A percentile compares a stretch with the other conserved stretches of the same genome.
These are phyloP conservation scores for Hypothenemus hampei DNA, from an alignment of 1,140 invertebrate species.

Conservation along the genomic window DNA sequence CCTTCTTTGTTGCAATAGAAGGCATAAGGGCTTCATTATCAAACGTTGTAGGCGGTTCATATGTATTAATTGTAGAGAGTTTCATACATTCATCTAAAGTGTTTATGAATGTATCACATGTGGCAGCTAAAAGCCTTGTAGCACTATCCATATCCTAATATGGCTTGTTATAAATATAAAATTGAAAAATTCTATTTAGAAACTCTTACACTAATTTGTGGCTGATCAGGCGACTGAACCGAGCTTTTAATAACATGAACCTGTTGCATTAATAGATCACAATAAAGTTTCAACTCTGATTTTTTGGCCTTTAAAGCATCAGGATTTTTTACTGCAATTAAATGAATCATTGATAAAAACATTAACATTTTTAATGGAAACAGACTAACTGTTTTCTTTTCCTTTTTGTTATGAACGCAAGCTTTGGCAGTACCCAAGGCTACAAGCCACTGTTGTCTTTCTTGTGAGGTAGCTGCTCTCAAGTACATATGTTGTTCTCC, in stretches of 20 bases:
- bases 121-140: slow-evolving; percentile 66
- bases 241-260: slow-evolving; percentile 72
- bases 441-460: slow-evolving; percentile 76
- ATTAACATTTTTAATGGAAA: no score
- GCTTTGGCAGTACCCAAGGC: slow-evolving; percentile 77
- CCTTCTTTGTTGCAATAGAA: slow-evolving; percentile 16
- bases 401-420: slow-evolving; percentile 52
- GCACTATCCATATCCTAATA: slow-evolving; percentile 71
- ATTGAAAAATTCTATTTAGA: neutral
- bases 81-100: slow-evolving; percentile 78
- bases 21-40: slow-evolving; percentile 43
- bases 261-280: slow-evolving; percentile 80
- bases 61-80: slow-evolving; percentile 53
- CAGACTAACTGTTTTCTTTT: slow-evolving; percentile 1
- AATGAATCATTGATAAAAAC: slow-evolving; percentile 1
- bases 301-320: slow-evolving; percentile 66
- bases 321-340: slow-evolving; percentile 37
- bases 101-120: slow-evolving; percentile 79
- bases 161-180: neutral
- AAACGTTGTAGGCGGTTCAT: slow-evolving; percentile 45
- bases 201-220: slow-evolving; percentile 27
- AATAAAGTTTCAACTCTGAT: slow-evolving; percentile 73
- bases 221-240: slow-evolving; percentile 51
- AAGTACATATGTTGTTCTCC: slow-evolving; percentile 78
- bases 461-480: slow-evolving; percentile 66